These are phyloP conservation scores for Drosophila asahinai DNA, from an alignment of 1,140 invertebrate genomes.

Conservation along the genomic window DNA sequence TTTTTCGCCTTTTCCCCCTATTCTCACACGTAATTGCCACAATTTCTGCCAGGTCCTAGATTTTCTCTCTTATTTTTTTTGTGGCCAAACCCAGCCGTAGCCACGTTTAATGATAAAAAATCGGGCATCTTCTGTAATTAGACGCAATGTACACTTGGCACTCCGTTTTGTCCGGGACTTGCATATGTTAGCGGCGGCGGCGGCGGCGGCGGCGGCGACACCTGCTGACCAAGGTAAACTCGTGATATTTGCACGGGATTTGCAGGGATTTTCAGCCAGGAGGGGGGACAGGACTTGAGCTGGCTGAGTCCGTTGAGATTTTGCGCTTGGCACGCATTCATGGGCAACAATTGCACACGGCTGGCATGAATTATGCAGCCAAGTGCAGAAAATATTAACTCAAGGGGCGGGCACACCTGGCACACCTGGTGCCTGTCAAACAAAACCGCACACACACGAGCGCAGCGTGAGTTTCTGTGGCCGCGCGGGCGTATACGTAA, in stretches of 20 bases:
- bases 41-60: constrained; percentile 48
- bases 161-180: constrained; percentile 25
- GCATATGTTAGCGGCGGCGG: constrained; percentile 32
- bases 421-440: constrained; percentile 68
- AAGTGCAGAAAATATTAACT: constrained; percentile 79
- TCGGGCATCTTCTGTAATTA: constrained; percentile 36
- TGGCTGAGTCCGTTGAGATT: constrained; percentile 11
- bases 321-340: constrained; percentile 34
- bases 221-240: constrained; percentile 44
- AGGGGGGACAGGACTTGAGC: neutral
- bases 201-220: constrained; percentile 22
- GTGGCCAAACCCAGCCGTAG: neutral
- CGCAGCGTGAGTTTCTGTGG: constrained; percentile 27
- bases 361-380: constrained; percentile 76
- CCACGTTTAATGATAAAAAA: constrained; percentile 50
- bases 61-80: neutral
- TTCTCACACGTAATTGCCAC: constrained; percentile 72
- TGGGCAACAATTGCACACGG: constrained; percentile 38
- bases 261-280: constrained; percentile 1
- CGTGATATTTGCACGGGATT: constrained; percentile 31
- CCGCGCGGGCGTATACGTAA: constrained; percentile 48
- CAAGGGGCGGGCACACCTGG: constrained; percentile 14
- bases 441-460: constrained; percentile 61
- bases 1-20: constrained; percentile 18
- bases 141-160: constrained; percentile 42